Percentiles rank a stretch among this genome's conserved stretches.
Conservation (phyloP, 2,797 vertebrate species). For the Acanthurus leucopareius region DNA sequence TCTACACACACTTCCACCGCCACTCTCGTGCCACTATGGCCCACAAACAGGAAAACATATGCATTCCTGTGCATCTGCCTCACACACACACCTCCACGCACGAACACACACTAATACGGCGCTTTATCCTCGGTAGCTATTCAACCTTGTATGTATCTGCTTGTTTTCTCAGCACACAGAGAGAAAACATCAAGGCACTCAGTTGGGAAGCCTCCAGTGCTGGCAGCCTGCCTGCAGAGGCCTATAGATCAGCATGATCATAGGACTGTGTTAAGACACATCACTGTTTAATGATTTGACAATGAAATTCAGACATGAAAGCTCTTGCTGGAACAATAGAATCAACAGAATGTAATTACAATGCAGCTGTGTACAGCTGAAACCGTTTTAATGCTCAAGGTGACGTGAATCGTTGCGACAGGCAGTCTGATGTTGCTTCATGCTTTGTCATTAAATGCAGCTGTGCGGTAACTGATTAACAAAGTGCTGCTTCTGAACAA, state of each 20-base stretch:
- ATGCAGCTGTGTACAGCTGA: conserved; percentile 50
- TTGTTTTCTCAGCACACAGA: conserved; percentile 55
- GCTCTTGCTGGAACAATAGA: conserved; percentile 64
- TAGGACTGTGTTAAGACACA: conserved; percentile 68
- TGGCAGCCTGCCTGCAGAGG: conserved; percentile 71
- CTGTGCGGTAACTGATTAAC: neutral
- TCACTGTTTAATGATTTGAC: conserved; percentile 74
- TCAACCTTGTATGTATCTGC: conserved; percentile 53
- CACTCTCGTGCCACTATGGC: conserved; percentile 22
- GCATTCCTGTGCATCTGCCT: conserved; percentile 44
- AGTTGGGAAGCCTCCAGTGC: conserved; percentile 70
- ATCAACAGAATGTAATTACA: conserved; percentile 53
- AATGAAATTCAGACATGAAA: conserved; percentile 74
- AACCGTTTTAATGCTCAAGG: conserved; percentile 40
- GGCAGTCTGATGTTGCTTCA: conserved; percentile 24
- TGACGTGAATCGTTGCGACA: conserved; percentile 50
- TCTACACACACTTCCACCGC: neutral
- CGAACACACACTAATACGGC: neutral
- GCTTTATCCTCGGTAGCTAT: conserved; percentile 53
- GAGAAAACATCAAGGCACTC: conserved; percentile 68
- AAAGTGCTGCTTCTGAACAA: conserved; percentile 17
- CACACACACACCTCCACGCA: conserved; percentile 27
- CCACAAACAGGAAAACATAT: conserved; percentile 43
- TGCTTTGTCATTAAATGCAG: conserved; percentile 19
- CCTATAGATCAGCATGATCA: conserved; percentile 78